A percentile compares a stretch with the other conserved stretches of the same genome.
Conservation (phyloP, 1,140 invertebrate species). For the Aphis gossypii region DNA sequence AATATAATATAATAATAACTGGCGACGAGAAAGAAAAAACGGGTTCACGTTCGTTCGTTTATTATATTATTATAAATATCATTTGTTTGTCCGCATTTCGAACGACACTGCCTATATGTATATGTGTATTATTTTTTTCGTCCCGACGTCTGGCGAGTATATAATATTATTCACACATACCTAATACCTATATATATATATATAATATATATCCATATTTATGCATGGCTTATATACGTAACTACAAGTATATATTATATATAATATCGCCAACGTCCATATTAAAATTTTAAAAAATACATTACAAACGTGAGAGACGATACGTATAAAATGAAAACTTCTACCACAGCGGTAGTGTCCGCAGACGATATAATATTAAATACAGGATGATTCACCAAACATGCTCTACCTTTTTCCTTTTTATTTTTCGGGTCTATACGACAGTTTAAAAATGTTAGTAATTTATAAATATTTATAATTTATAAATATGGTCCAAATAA, state of each 20-base stretch:
- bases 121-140: background rate
- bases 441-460: too few relatives aligned
- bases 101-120: background rate
- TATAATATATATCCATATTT: background rate
- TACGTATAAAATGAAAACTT: background rate
- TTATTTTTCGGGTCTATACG: too few relatives aligned
- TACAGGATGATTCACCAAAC: too few relatives aligned
- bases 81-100: background rate
- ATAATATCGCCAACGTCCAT: background rate
- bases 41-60: background rate
- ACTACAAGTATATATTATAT: background rate
- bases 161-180: background rate
- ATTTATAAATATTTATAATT: too few relatives aligned
- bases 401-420: too few relatives aligned
- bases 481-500: too few relatives aligned
- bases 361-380: background rate
- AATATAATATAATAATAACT: background rate
- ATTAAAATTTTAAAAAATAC: conserved; percentile 6
- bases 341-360: background rate
- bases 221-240: background rate
- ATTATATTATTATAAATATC: conserved; percentile 17
- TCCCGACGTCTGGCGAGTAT: background rate
- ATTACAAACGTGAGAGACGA: background rate
- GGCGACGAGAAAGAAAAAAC: background rate
- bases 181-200: too few relatives aligned